Conservation (phyloP, 2,797 vertebrate species). For the Babyrousa celebensis region DNA sequence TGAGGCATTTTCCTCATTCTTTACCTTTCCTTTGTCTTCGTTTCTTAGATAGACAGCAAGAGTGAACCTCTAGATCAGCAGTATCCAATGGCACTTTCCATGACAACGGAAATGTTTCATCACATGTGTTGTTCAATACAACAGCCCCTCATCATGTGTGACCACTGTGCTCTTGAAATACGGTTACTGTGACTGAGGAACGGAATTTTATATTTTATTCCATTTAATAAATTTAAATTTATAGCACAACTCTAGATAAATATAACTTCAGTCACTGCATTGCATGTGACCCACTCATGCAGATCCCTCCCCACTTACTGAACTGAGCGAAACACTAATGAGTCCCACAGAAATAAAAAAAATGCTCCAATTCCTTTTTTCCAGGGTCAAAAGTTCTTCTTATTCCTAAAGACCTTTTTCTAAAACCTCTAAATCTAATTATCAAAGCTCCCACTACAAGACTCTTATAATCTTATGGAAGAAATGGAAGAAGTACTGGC, state of each 20-base stretch:
- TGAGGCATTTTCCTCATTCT: slow-evolving; percentile 32
- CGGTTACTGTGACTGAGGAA: not conserved
- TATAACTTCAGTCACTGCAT: not conserved
- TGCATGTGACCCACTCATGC: not conserved
- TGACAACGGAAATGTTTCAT: not conserved
- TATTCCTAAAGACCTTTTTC: slow-evolving; percentile 44
- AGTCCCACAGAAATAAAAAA: slow-evolving; percentile 4
- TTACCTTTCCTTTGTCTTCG: not conserved
- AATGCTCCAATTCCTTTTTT: not conserved
- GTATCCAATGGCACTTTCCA: not conserved
- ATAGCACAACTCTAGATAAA: not conserved
- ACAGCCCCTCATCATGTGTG: not conserved
- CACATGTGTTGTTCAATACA: not conserved
- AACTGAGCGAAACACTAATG: slow-evolving; percentile 24
- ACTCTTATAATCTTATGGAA: slow-evolving; percentile 36
- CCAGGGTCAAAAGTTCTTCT: slow-evolving; percentile 6
- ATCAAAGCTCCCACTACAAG: not conserved
- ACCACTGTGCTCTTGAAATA: not conserved
- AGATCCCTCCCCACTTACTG: not conserved
- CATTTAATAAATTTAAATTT: slow-evolving; percentile 15
- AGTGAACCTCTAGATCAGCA: not conserved
- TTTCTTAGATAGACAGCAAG: not conserved
- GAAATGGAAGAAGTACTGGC: not conserved
- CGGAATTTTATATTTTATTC: not conserved
- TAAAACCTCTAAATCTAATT: slow-evolving; percentile 60